Base-by-base conservation (phyloP, 2,888 invertebrate genomes). In the Anagyrus pseudococci region DNA sequence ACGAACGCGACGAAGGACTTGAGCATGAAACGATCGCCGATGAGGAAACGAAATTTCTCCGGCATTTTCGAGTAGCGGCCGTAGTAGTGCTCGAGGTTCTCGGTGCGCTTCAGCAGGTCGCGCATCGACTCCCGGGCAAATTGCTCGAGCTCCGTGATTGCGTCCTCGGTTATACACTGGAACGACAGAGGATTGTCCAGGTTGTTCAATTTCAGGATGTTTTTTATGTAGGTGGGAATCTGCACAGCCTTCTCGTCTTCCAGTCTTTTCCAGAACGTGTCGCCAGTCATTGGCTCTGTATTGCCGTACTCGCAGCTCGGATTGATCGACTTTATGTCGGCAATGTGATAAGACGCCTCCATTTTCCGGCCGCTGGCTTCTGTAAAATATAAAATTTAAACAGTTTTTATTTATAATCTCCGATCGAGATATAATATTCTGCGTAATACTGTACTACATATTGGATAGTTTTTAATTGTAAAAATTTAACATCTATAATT, bases 1-100 rank as follows among this genome's bases (percentile, higher is more conserved):
- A 43, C 54, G 13, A 43, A 44, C 1, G 17, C 13, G 2, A 54
- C 54, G 1, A 54, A 22, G 2, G 25, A 19, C 10, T 43, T 6
- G 2, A 54, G 19, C 2, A 44, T 15, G 17, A 19, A 54, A 3
- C 26, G 29, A 19, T 54, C 54, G 15, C 54, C 54, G 1, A 54
- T 26, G 4, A 43, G 19, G 17, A 54, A 54, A 2, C 26, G 15
- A 26, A 54, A 54, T 13, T 54, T 43, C 4, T 54, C 26, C 2
- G 54, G 54, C 17, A 43, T 54, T 20, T 44, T 44, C 2, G 25
- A 20, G 15, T 19, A 54, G 2, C 13, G 26, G 3, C 54, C 54
- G 22, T 43, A 54, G 29, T 26, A 54, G 1, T 22, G 13, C n/a
- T 25, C 15, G 47, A 47, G 47, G n/a, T 25, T n/a, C n/a, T 47